Evolutionary conservation across 2,888 invertebrate species (phyloP).

Genomic region (Hypolimnas misippus): DNA sequence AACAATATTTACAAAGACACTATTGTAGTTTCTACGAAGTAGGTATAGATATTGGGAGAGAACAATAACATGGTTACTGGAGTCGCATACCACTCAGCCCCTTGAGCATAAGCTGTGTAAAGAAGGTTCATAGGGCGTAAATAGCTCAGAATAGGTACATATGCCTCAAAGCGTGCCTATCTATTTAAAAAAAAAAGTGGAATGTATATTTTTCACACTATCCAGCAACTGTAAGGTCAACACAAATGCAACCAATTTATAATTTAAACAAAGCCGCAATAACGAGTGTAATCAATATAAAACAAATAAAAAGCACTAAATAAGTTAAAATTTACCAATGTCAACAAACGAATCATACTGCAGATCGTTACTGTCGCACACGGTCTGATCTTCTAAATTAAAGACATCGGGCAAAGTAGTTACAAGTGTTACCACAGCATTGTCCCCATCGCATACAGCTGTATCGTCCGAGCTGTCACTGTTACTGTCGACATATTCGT

Average conservation of each 20-base stretch:
- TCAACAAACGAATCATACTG: constrained; percentile 82
- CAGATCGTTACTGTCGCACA: constrained; percentile 69
- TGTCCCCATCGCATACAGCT: constrained; percentile 64
- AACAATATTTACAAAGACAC: constrained; percentile 67
- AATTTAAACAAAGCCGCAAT: constrained; percentile 21
- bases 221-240: constrained; percentile 23
- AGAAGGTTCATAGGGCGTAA: constrained; percentile 63
- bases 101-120: constrained; percentile 75
- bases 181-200: constrained; percentile 43
- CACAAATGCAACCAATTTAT: constrained; percentile 17
- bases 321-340: constrained; percentile 76
- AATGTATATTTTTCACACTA: constrained; percentile 45
- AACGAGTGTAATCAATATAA: constrained; percentile 22
- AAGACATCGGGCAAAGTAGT: constrained; percentile 42
- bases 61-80: constrained; percentile 75
- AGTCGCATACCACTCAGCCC: constrained; percentile 79
- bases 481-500: constrained; percentile 71
- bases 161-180: constrained; percentile 48
- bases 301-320: constrained; percentile 22
- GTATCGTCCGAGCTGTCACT: constrained; percentile 72
- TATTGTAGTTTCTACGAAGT: constrained; percentile 52
- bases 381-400: constrained; percentile 53
- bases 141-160: constrained; percentile 64
- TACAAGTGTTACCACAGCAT: constrained; percentile 14
- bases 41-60: constrained; percentile 40